Base-by-base conservation (phyloP, 2,797 vertebrate genomes). In the Sarcoramphus papa region DNA sequence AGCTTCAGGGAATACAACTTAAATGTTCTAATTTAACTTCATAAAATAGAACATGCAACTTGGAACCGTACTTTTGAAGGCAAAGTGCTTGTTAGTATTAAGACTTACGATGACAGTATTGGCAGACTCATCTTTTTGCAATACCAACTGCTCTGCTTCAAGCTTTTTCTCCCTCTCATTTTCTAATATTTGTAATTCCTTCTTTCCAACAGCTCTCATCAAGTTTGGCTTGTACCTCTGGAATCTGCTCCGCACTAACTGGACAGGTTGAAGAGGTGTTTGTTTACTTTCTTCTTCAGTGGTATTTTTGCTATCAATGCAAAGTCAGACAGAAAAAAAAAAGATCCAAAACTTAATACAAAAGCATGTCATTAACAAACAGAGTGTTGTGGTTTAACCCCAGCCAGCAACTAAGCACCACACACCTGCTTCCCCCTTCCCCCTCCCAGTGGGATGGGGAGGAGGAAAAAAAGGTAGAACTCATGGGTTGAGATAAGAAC, bases 181-280 rank as follows among this genome's bases (percentile, higher is more conserved):
- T 95, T 70, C 93, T 75, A 83, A 4, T 70, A 64, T 30, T 67
- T 41, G 51, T 31, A 75, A 59, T 50, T 98, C 98, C 90, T 98
- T 98, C 65, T 83, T 97, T 94, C 91, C 95, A 88, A 62, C 56
- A 90, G 96, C 97, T 59, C 74, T 91, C 76, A 96, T 96, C 59
- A 99, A 51, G 18, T 98, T 98, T 64, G 98, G 97, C 6, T 97
- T 96, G 8, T 97, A 98, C 90, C 95, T 98, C 50, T 98, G 98
- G 40, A 98, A 97, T 96, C 97, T 96, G 40, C 96, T 97, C 50
- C 67, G 94, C 15, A 91, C 77, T 37, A 98, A 96, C 76, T 91
- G 97, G 57, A 93, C 70, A 63, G 96, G 96, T 81, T 96, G 98
- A 80, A 85, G 53, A 92, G 50, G 20, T 69, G 51, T 75, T 73